These are phyloP conservation scores for Drosophila athabasca DNA, from an alignment of 1,140 invertebrate genomes.

Conservation along the genomic window DNA sequence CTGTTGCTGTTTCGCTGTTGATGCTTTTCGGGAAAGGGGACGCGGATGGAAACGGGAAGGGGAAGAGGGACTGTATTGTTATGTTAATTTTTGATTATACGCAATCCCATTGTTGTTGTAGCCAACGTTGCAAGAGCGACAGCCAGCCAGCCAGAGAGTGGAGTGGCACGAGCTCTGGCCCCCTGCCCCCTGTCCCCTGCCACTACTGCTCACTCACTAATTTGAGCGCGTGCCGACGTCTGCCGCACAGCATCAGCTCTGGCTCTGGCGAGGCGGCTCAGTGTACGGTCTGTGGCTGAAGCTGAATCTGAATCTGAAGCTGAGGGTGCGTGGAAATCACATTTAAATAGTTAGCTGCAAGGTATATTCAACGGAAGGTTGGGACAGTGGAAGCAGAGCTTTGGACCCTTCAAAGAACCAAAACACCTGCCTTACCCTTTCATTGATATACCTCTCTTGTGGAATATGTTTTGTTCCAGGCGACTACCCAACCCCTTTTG, in stretches of 20 bases:
- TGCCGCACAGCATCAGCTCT: conserved; percentile 25
- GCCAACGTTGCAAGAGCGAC: conserved; percentile 5
- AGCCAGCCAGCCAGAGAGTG: conserved; percentile 5
- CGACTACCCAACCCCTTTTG: no score
- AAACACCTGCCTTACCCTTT: no score
- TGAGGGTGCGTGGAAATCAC: conserved; percentile 44
- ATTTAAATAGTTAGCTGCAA: conserved; percentile 64
- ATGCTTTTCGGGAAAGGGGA: neutral
- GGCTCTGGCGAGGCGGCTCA: conserved; percentile 26
- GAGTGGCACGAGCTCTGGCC: conserved; percentile 61
- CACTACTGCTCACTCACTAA: conserved; percentile 63
- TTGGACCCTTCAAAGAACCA: no score
- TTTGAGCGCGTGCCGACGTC: conserved; percentile 74
- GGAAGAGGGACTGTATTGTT: conserved; percentile 50
- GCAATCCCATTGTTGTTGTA: conserved; percentile 65
- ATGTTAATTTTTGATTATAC: conserved; percentile 79
- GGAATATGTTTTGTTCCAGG: neutral
- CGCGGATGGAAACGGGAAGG: no score
- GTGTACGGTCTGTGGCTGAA: conserved; percentile 2
- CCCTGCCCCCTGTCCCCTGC: conserved; percentile 5
- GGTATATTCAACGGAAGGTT: no score
- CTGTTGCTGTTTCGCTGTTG: conserved; percentile 26
- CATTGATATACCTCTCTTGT: neutral
- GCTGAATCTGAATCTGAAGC: neutral
- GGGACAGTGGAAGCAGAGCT: no score